Base-by-base conservation (phyloP, 2,888 invertebrate genomes). In the Caenorhabditis zanzibari region DNA sequence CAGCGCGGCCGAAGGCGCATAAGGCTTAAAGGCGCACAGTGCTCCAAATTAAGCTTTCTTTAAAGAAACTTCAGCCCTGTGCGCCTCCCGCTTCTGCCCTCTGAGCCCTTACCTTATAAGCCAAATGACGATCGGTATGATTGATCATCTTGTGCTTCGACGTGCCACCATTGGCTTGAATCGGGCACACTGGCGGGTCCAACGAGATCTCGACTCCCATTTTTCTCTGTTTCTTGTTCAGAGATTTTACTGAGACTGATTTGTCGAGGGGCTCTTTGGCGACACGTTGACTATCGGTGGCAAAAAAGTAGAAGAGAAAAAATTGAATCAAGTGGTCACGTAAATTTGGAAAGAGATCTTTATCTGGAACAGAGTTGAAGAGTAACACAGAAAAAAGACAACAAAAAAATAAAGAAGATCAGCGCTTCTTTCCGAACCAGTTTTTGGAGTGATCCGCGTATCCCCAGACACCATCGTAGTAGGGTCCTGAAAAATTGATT, bases 391-490 rank as follows among this genome's bases (percentile, higher is more conserved):
- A 24, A 3, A 44, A 66, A 66, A 66, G 26, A n/a, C n/a, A 28
- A 49, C 14, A 74, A 35, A 63, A 47, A 61, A 64, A 9, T 12
- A 22, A 79, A 61, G 5, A 32, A 26, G 24, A 52, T 71, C 49
- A 71, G 56, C 32, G 19, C 76, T 83, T 44, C 28, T 63, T 79
- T 81, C 90, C 90, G 66, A 86, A 90, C 90, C 90, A 90, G 56
- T 89, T 72, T 0, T 85, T 84, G 19, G 88, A 88, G 54, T 90
- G 90, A 80, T 90, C 88, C 10, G 84, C 86, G 49, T 89, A 88
- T 77, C 90, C 90, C 90, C 90, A 90, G 5, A 90, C 89, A 7
- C 90, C 89, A 24, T 88, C 87, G 84, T 90, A 90, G 74, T 89
- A 90, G 19, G 90, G 90, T 41, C 90, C 90, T 90, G 83, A 73